These are phyloP conservation scores for Stigmatopora argus DNA, from an alignment of 2,113 vertebrate genomes.

Conservation along the genomic window DNA sequence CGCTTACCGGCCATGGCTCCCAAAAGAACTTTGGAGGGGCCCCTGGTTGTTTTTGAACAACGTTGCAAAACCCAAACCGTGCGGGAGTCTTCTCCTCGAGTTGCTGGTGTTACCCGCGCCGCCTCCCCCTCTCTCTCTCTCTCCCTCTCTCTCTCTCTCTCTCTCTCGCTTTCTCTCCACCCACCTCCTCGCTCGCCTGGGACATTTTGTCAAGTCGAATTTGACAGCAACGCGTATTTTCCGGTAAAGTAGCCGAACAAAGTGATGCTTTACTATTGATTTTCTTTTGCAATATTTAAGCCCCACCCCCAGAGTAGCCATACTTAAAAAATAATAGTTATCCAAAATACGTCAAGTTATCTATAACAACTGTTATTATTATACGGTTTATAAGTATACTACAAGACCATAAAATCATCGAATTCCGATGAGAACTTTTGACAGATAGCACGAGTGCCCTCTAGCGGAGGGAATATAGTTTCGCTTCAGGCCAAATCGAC, in stretches of 20 bases:
- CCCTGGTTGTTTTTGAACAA: neutral
- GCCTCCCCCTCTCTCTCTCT: constrained; percentile 11
- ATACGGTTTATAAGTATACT: too few species aligned
- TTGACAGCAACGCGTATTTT: neutral
- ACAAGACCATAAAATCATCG: too few species aligned
- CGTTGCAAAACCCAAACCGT: constrained; percentile 3
- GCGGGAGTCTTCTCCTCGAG: neutral
- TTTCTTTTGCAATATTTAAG: neutral
- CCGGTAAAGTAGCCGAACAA: constrained; percentile 22
- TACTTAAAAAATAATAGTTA: too few species aligned
- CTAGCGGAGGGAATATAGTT: too few species aligned
- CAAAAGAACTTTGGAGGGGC: neutral
- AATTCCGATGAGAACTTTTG: too few species aligned
- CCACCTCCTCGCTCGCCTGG: neutral
- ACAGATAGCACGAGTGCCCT: too few species aligned
- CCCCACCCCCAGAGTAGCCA: too few species aligned
- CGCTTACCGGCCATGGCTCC: constrained; percentile 62
- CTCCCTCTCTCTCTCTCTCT: neutral
- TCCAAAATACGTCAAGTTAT: too few species aligned
- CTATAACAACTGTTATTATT: too few species aligned
- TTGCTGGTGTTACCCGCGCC: constrained; percentile 13
- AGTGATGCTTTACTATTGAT: neutral
- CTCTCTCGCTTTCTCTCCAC: constrained; percentile 30
- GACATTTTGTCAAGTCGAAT: neutral
- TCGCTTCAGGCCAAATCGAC: too few species aligned